phyloP scores from a whole-genome alignment of 2,797 vertebrate genomes.

The Steatocranus sp. region DNA sequence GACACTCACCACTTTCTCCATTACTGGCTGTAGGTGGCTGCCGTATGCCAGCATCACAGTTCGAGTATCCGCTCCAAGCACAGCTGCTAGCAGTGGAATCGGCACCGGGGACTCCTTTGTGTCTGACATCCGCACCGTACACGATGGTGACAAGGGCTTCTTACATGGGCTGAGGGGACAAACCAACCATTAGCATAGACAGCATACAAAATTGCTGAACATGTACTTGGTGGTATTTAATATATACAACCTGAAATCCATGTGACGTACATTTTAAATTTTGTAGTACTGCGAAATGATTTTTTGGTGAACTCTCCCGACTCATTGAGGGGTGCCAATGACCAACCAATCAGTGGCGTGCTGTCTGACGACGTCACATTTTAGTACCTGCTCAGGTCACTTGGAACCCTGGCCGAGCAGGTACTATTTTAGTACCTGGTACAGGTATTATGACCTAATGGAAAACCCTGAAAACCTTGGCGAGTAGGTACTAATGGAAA shows the following conservation, averaged over 20 bases:
- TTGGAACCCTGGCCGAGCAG: background rate
- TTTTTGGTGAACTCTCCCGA: background rate
- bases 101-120: conserved; percentile 79
- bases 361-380: fast-evolving
- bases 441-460: background rate
- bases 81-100: conserved; percentile 85
- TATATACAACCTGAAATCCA: background rate
- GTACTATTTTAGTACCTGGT: background rate
- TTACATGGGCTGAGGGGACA: conserved; percentile 84
- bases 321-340: background rate
- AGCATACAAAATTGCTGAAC: background rate
- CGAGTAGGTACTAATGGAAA: background rate
- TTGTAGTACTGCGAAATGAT: fast-evolving
- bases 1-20: conserved; percentile 87
- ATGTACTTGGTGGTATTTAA: background rate
- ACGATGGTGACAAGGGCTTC: conserved; percentile 89
- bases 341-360: fast-evolving
- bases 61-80: conserved; percentile 77
- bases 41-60: conserved; percentile 87
- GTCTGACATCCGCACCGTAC: conserved; percentile 88
- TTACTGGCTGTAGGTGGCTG: conserved; percentile 86
- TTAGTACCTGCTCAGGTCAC: background rate
- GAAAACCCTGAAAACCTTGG: background rate
- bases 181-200: background rate
- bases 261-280: background rate